Evolutionary conservation across 2,113 vertebrate genomes (phyloP).

Genomic region (Channa maculata): DNA sequence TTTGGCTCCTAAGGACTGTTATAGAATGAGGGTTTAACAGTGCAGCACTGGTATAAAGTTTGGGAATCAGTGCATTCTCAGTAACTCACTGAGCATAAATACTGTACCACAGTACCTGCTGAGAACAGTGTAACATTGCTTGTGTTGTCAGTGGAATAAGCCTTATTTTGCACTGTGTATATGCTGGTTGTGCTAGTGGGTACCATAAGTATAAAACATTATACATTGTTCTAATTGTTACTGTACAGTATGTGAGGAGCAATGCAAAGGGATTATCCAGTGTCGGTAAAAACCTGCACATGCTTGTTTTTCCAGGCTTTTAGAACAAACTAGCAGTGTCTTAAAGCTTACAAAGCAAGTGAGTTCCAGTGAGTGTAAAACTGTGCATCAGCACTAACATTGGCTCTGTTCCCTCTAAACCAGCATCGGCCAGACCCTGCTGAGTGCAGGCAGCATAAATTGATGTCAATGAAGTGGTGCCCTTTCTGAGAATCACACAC

Average conservation of each 20-base stretch:
- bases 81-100: no score
- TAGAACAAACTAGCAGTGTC: neutral
- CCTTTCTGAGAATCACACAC: slow-evolving; percentile 6
- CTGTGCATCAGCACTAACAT: slow-evolving; percentile 10
- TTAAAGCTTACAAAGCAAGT: no score
- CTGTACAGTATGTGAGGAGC: neutral
- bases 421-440: slow-evolving; percentile 16
- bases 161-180: no score
- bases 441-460: slow-evolving; percentile 26
- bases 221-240: neutral
- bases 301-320: neutral
- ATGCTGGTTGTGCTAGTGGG: no score
- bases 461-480: neutral
- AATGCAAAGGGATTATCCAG: neutral
- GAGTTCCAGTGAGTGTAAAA: slow-evolving; percentile 11
- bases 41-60: no score
- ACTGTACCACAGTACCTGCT: no score
- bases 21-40: no score
- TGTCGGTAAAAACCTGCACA: neutral
- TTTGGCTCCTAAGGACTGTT: no score
- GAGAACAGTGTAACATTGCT: no score
- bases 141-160: no score
- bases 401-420: slow-evolving; percentile 9
- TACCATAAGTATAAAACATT: no score
- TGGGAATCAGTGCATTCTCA: no score